Base-by-base conservation (phyloP, 2,113 vertebrate genomes). In the Gobio gobio region DNA sequence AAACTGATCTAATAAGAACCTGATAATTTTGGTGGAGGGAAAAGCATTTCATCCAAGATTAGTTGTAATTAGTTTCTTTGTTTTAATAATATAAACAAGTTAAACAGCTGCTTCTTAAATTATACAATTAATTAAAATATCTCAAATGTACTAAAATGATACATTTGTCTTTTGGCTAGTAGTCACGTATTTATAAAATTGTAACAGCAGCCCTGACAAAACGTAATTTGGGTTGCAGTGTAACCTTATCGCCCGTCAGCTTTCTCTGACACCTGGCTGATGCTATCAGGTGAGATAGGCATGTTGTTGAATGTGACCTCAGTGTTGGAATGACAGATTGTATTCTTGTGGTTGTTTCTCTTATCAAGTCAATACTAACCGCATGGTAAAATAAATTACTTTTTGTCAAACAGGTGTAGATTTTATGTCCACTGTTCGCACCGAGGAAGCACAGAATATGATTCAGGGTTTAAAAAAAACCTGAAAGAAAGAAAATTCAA, bases 221-320 rank as follows among this genome's bases (percentile, higher is more conserved):
- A 85, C 33, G 61, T 82, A 58, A 87, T 89, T 86, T 87, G 87
- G 64, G 43, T 85, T 86, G 82, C 77, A 86, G 78, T 83, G 81
- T 83, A 83, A 83, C 81, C 81, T 83, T 83, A 83, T 83, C 66
- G 22, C 66, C 63, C 14, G 7, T 47, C 51, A 73, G 66, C 78
- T 58, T 85, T 59, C 77, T 73, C 36, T 43, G 59, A 86, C 89
- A 90, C 87, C 89, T 90, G 86, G 82, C 83, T 82, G 86, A 87
- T 90, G 86, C 86, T 88, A 90, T 90, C 87, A 89, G 88, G 81
- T 90, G 84, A 87, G 87, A 84, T 88, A 87, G 87, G 78, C 82
- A 78, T 82, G 86, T 82, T 89, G 88, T 89, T 87, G 84, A 89
- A 84, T 84, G 78, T 83, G 43, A 78, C 74, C 24, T 64, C 89